Conservation (phyloP, 2,797 vertebrate genomes). For the Epinephelus awoara region DNA sequence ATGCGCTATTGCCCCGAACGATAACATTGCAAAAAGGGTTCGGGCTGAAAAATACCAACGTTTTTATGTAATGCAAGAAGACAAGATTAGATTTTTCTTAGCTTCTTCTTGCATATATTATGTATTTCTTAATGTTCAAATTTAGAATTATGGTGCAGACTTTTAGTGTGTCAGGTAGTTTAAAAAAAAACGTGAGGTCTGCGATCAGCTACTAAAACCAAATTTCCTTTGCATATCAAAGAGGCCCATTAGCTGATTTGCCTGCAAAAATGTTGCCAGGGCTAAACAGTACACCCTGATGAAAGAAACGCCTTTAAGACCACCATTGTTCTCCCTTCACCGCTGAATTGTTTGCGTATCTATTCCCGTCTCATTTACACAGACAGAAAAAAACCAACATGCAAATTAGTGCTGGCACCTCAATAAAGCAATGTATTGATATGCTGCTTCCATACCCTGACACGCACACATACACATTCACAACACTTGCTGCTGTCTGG, state of each 20-base stretch:
- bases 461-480: slow-evolving; percentile 21
- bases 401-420: slow-evolving; percentile 78
- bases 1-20: no score
- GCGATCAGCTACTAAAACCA: slow-evolving; percentile 1
- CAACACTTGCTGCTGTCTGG: slow-evolving; percentile 31
- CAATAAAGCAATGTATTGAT: slow-evolving; percentile 81
- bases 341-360: slow-evolving; percentile 74
- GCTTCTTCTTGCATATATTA: neutral
- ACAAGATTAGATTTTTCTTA: neutral
- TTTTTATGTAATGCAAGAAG: neutral
- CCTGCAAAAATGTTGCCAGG: slow-evolving; percentile 23
- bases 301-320: slow-evolving; percentile 65
- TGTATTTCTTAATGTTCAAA: neutral
- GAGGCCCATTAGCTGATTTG: slow-evolving; percentile 42
- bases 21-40: no score
- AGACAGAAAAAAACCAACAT: slow-evolving; percentile 65
- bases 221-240: slow-evolving; percentile 45
- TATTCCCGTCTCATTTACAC: slow-evolving; percentile 72
- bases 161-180: slow-evolving; percentile 1
- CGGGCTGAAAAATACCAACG: no score
- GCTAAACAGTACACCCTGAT: slow-evolving; percentile 31
- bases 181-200: slow-evolving; percentile 3
- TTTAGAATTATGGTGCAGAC: neutral
- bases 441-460: slow-evolving; percentile 57
- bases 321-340: slow-evolving; percentile 75